Evolutionary conservation across 2,888 invertebrate species (phyloP), one percentile per base, ranked within the genome.

Genomic region (Watsonalla binaria): DNA sequence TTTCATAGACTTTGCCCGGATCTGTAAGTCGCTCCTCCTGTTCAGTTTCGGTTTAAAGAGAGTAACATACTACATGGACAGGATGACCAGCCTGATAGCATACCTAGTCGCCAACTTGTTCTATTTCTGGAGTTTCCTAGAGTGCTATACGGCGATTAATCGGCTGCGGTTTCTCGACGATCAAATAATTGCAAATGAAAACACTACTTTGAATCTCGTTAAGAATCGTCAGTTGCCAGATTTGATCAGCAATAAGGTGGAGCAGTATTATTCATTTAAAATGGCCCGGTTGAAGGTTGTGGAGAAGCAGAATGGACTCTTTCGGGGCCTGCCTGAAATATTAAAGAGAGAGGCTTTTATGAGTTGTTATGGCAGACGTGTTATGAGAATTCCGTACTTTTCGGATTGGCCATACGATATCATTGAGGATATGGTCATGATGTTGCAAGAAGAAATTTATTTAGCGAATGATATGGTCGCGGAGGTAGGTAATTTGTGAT

Each of bases 381-480:
- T 78, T 9, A 55, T 51, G 6, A 65, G 62, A 34, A 59, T 76
- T n/a, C 68, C 71, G 5, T 73, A 63, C 46, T 76, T 78, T 46
- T 34, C 58, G 0, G 63, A 66, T 0, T 78, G 78, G 76, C 74
- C 73, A 1, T 7, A 14, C 2, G 51, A 61, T 6, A n/a, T 74
- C 0, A 56, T 73, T 9, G 61, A 63, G 5, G 59, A 56, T 6
- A 39, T 76, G 0, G 59, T 67, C 5, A 33, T 60, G 37, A 35
- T 67, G 55, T 9, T 73, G 33, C 64, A 67, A 13, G 64, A 66
- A 47, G 65, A 72, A 39, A 60, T 72, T 14, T 76, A 59, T 56
- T 47, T 74, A 51, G 49, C 51, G 9, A 52, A 63, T 9, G 74
- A 74, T 54, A 39, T 69, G 11, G 62, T 74, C 5, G 61, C 65